Percentiles rank a stretch among this genome's conserved stretches.
Conservation (phyloP, 1,140 invertebrate species). For the Sminthurides bifidus region DNA sequence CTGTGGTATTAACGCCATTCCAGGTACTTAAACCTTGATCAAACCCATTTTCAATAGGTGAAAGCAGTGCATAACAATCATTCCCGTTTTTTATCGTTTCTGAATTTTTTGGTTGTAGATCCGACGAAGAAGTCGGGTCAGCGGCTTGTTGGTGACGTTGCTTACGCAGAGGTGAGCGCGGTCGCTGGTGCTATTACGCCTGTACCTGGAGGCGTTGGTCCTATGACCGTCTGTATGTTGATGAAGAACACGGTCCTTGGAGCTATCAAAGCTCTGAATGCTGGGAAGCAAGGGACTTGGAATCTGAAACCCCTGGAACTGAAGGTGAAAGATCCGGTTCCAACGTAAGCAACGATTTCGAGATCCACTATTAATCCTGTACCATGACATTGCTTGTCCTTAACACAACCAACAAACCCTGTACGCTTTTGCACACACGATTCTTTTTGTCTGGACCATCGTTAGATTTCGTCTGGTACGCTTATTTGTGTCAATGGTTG, state of each 20-base stretch:
- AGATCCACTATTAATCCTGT: not conserved
- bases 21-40: constrained; percentile 49
- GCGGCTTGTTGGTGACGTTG: constrained; percentile 88
- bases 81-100: not conserved
- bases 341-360: constrained; percentile 43
- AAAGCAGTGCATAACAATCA: not conserved
- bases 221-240: constrained; percentile 97
- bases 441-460: no score
- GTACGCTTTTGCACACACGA: no score
- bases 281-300: constrained; percentile 50
- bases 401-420: no score
- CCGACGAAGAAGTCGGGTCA: constrained; percentile 66
- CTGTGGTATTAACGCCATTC: constrained; percentile 91
- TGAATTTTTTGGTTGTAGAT: constrained; percentile 47
- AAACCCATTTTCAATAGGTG: not conserved
- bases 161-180: constrained; percentile 61
- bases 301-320: constrained; percentile 49
- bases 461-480: no score
- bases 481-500: no score
- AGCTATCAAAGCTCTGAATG: constrained; percentile 47
- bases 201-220: constrained; percentile 82
- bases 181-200: constrained; percentile 86
- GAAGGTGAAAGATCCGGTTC: constrained; percentile 51
- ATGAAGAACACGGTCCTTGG: constrained; percentile 88
- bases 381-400: no score